phyloP scores from a whole-genome alignment of 2,797 vertebrate species.

The Triplophysa bombifrons region DNA sequence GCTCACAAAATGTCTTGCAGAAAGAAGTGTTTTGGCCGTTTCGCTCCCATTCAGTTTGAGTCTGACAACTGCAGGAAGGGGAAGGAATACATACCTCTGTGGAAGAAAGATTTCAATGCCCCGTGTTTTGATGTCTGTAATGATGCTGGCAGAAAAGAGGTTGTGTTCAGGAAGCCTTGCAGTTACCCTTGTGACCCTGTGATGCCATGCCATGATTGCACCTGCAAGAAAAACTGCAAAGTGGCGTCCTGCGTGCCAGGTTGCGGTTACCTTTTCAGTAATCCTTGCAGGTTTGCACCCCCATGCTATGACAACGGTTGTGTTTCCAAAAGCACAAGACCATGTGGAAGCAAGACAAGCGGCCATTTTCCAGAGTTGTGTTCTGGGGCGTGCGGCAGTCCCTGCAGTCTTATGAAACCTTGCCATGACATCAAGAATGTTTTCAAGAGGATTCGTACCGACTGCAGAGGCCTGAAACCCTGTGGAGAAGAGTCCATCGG shows the following conservation, averaged over 20 bases:
- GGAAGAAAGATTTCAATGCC: not conserved
- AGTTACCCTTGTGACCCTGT: not conserved
- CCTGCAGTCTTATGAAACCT: not conserved
- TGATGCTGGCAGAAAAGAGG: not conserved
- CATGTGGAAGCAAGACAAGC: not conserved
- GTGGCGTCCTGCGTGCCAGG: not conserved
- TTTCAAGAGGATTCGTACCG: not conserved
- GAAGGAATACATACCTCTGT: not conserved
- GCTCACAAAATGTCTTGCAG: not conserved
- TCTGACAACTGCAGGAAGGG: conserved; percentile 1
- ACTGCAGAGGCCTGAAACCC: not conserved
- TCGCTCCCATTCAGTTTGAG: not conserved
- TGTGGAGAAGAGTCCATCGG: not conserved
- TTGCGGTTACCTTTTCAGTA: not conserved
- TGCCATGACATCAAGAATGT: conserved; percentile 3
- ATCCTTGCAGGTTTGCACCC: not conserved
- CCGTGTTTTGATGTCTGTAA: not conserved
- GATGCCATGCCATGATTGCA: not conserved
- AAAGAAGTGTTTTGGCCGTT: not conserved
- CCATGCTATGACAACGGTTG: not conserved
- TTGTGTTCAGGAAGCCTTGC: not conserved
- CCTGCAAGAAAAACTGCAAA: not conserved
- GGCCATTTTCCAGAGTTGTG: not conserved
- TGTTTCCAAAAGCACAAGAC: not conserved
- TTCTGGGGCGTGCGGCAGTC: not conserved